Evolutionary conservation across 2,888 invertebrate genomes (phyloP), one percentile per base, ranked within the genome.

Genomic region (Drosophila ezoana): DNA sequence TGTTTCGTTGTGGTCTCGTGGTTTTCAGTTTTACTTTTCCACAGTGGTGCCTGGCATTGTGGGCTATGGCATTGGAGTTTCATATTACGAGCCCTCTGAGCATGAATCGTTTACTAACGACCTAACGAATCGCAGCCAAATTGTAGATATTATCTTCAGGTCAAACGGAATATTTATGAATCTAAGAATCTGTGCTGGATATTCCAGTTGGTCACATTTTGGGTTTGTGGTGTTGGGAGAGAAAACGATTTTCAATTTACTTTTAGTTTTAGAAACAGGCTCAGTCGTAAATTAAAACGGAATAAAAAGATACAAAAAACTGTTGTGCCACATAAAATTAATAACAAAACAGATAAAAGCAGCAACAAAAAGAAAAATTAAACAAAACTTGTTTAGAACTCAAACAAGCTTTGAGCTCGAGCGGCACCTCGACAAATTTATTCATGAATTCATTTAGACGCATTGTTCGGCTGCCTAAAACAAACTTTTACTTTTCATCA

Each of bases 401-500:
- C 28, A 53, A 72, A 68, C 56, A 38, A 62, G 66, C 62, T 63
- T 61, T 43, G 48, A 41, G 53, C 37, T 28, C 41, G 49, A 49
- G 16, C 41, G 41, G 45, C 49, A 54, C 43, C 49, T 43, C 54
- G 44, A 51, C 70, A 81, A 81, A 84, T 75, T 65, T 79, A 84
- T 84, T 79, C 87, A 84, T 80, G 79, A 72, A 72, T 79, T 66
- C 65, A 69, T 69, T 72, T 79, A 51, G 52, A 57, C 63, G 72
- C 71, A 77, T 84, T 84, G 80, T 84, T 75, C 61, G 68, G 43
- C 47, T 63, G 66, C 51, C 59, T 62, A 87, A 84, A 73, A 73
- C 63, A 81, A 87, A 78, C 85, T 87, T 84, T 84, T 84, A 84
- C 87, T 84, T 84, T 84, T 68, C 67, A 72, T 63, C 63, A 80